A percentile compares a stretch with the other conserved stretches of the same genome.
phyloP scores from a whole-genome alignment of 2,797 vertebrate genomes.

The Steatocranus sp. region DNA sequence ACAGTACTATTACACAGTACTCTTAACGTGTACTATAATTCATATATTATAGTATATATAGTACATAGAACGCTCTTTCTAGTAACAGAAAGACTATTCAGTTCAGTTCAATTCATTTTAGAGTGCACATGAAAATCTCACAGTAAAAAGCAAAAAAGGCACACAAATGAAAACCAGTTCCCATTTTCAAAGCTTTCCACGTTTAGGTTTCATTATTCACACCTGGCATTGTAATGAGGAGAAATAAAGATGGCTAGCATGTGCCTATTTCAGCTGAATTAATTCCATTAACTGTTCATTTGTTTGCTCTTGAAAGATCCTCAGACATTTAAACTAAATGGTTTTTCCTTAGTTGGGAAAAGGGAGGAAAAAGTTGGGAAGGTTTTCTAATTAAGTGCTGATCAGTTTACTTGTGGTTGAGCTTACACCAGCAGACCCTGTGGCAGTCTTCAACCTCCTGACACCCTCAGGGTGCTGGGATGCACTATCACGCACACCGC shows the following conservation, averaged over 20 bases:
- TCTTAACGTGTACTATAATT: background rate
- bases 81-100: background rate
- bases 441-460: constrained; percentile 20
- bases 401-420: background rate
- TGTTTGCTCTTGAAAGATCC: background rate
- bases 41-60: background rate
- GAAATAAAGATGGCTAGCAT: background rate
- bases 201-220: background rate
- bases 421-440: constrained; percentile 10
- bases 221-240: background rate
- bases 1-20: background rate
- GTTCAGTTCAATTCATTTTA: too few relatives aligned
- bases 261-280: background rate
- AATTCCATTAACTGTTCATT: background rate
- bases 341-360: background rate
- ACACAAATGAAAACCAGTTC: background rate
- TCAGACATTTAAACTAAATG: background rate
- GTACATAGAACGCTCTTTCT: background rate
- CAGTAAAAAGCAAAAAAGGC: background rate
- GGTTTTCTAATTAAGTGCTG: constrained; percentile 8
- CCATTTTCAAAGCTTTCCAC: background rate
- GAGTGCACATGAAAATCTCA: background rate
- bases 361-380: background rate
- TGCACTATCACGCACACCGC: constrained; percentile 72
- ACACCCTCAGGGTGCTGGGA: constrained; percentile 50